phyloP scores from a whole-genome alignment of 2,888 invertebrate species.

The Vanessa cardui region DNA sequence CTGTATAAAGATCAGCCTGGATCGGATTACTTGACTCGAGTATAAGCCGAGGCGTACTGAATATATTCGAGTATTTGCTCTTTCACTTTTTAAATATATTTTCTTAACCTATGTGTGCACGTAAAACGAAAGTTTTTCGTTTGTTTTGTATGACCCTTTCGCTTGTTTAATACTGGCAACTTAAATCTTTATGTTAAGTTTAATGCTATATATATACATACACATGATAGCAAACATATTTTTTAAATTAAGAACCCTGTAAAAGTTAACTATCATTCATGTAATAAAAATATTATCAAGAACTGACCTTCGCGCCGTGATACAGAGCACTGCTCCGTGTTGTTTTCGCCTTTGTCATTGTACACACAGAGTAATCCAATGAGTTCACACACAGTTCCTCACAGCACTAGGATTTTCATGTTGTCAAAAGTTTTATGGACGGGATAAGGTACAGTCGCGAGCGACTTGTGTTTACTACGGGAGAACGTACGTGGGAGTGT shows the following conservation, averaged over 20 bases:
- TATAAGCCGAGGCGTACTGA: constrained; percentile 27
- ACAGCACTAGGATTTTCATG: constrained; percentile 65
- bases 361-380: constrained; percentile 53
- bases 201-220: too few relatives aligned
- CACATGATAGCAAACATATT: too few relatives aligned
- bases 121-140: constrained; percentile 12
- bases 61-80: constrained; percentile 14
- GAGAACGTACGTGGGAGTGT: constrained; percentile 75
- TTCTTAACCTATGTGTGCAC: background rate
- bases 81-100: constrained; percentile 30
- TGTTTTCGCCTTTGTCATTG: constrained; percentile 84
- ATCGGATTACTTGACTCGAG: constrained; percentile 53
- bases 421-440: constrained; percentile 54
- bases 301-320: constrained; percentile 89
- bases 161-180: background rate
- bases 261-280: background rate
- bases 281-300: background rate
- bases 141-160: background rate
- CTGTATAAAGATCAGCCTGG: constrained; percentile 58
- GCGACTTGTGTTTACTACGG: constrained; percentile 73
- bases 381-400: constrained; percentile 66
- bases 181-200: background rate
- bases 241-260: background rate
- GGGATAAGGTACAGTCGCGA: constrained; percentile 54
- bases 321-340: constrained; percentile 85